These are phyloP conservation scores for Tetheella fluctuosa DNA, from an alignment of 2,888 invertebrate genomes.

Conservation along the genomic window DNA sequence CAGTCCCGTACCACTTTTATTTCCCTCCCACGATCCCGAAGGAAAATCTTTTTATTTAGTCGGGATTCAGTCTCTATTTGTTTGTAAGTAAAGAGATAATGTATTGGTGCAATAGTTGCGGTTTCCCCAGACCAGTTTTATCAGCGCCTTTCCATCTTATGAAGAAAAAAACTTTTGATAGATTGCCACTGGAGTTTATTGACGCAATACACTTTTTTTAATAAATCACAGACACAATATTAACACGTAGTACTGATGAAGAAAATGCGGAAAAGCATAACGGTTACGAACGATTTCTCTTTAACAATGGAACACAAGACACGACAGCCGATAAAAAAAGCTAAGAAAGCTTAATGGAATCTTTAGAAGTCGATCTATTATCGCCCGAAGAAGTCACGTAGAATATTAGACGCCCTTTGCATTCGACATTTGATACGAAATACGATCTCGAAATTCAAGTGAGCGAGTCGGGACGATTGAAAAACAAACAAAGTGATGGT, in stretches of 20 bases:
- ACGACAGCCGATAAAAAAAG: constrained; percentile 52
- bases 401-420: constrained; percentile 71
- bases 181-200: constrained; percentile 25
- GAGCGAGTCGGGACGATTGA: constrained; percentile 45
- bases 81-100: constrained; percentile 51
- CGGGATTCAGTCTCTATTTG: constrained; percentile 54
- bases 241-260: constrained; percentile 43
- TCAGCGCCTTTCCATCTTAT: constrained; percentile 19
- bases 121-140: constrained; percentile 39
- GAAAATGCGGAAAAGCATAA: constrained; percentile 68
- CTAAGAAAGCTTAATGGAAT: constrained; percentile 64
- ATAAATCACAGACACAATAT: constrained; percentile 12
- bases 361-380: constrained; percentile 64
- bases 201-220: constrained; percentile 21
- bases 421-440: constrained; percentile 48
- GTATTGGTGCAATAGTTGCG: constrained; percentile 32
- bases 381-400: constrained; percentile 71
- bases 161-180: constrained; percentile 20
- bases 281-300: constrained; percentile 72
- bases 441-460: constrained; percentile 50
- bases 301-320: constrained; percentile 63
- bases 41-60: constrained; percentile 55
- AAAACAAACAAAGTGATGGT: constrained; percentile 53
- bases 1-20: constrained; percentile 52
- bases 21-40: constrained; percentile 37